Percentiles rank a stretch among this genome's conserved stretches.
Conservation (phyloP, 1,140 invertebrate genomes). For the Pseudobourletiella spinata region DNA sequence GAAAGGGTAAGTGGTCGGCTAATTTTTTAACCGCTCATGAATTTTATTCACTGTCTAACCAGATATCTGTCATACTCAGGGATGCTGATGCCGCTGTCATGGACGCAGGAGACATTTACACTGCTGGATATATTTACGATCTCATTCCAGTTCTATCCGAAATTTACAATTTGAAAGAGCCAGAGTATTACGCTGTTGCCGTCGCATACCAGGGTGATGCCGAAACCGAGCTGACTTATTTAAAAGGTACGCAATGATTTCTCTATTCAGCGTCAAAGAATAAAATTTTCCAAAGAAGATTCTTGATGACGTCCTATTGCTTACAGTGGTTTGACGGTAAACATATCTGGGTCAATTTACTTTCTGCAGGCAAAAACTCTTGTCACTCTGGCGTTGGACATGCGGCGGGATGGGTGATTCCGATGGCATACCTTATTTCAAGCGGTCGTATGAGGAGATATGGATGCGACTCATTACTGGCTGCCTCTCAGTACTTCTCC, state of each 20-base stretch:
- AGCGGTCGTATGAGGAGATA: slow-evolving; percentile 88
- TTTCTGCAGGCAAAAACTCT: slow-evolving; percentile 58
- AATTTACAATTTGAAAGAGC: slow-evolving; percentile 72
- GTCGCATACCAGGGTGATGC: slow-evolving; percentile 81
- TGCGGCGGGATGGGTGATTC: slow-evolving; percentile 92
- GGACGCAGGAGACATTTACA: slow-evolving; percentile 90
- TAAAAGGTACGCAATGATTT: slow-evolving; percentile 66
- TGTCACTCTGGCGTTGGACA: slow-evolving; percentile 87
- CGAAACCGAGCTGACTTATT: slow-evolving; percentile 73
- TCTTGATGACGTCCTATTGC: too few relatives aligned
- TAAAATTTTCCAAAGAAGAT: too few relatives aligned
- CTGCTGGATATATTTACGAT: slow-evolving; percentile 67
- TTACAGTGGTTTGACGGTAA: background rate
- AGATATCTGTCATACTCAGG: too few relatives aligned
- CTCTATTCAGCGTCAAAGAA: too few relatives aligned
- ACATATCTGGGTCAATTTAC: slow-evolving; percentile 10
- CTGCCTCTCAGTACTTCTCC: slow-evolving; percentile 85
- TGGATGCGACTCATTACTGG: slow-evolving; percentile 77
- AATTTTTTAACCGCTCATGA: too few relatives aligned
- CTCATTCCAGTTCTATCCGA: slow-evolving; percentile 81
- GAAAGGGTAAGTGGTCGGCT: slow-evolving; percentile 55
- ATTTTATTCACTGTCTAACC: too few relatives aligned
- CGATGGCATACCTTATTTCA: slow-evolving; percentile 81
- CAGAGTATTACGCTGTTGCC: slow-evolving; percentile 88
- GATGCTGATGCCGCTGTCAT: slow-evolving; percentile 78